A percentile compares a stretch with the other conserved stretches of the same genome.
Conservation (phyloP, 1,140 invertebrate genomes). For the Sitodiplosis mosellana region DNA sequence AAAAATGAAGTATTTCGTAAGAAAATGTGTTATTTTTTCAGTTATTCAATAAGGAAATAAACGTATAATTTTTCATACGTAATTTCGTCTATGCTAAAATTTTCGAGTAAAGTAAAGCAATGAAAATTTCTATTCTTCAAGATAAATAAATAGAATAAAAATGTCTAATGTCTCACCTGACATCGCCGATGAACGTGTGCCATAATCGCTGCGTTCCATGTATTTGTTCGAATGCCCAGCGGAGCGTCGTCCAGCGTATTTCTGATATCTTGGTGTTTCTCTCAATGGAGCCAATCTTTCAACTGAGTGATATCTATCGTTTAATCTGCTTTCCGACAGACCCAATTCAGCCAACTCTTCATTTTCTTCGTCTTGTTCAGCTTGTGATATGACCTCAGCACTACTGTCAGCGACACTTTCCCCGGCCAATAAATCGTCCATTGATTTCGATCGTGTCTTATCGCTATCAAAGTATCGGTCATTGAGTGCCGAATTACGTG, state of each 20-base stretch:
- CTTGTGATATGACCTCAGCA: constrained; percentile 8
- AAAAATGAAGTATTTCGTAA: no score
- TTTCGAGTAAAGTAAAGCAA: no score
- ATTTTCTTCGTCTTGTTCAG: constrained; percentile 22
- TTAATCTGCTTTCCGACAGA: constrained; percentile 62
- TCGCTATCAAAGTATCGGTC: constrained; percentile 72
- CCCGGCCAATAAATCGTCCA: constrained; percentile 56
- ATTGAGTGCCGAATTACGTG: constrained; percentile 68
- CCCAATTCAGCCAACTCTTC: constrained; percentile 44
- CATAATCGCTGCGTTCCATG: constrained; percentile 23
- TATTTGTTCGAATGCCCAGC: constrained; percentile 65
- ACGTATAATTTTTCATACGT: no score
- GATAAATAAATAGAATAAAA: no score
- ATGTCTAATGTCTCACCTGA: no score
- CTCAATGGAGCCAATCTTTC: constrained; percentile 45
- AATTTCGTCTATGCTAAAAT: no score
- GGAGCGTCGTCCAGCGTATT: constrained; percentile 56
- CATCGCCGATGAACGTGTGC: constrained; percentile 61
- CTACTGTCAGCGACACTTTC: constrained; percentile 28
- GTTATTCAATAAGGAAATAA: no score
- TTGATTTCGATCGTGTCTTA: constrained; percentile 57
- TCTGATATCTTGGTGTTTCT: constrained; percentile 53
- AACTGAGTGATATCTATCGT: constrained; percentile 70
- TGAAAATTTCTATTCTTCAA: no score
- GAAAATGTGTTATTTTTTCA: no score